A percentile compares a stretch with the other conserved stretches of the same genome.
phyloP scores from a whole-genome alignment of 2,888 invertebrate species.

The Podabrus alpinus region DNA sequence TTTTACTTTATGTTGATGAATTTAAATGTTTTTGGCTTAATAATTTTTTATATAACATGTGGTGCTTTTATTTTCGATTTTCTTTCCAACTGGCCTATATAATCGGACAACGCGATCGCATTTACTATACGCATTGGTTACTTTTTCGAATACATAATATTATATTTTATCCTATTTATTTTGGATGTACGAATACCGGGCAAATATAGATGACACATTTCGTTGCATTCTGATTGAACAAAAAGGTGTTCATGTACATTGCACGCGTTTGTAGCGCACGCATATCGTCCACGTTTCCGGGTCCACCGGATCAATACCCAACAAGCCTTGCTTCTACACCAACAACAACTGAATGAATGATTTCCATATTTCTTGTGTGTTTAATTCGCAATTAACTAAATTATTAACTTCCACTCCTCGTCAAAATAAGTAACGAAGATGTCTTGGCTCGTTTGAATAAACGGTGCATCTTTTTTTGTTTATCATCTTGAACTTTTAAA shows the following conservation, averaged over 20 bases:
- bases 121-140: not conserved
- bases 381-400: not conserved
- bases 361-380: not conserved
- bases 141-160: not conserved
- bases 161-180: not conserved
- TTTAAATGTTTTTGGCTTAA: not conserved
- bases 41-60: not conserved
- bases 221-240: constrained; percentile 1
- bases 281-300: constrained; percentile 25
- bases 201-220: not conserved
- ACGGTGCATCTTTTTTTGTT: not conserved
- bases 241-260: constrained; percentile 15
- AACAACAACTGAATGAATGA: not conserved
- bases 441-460: not conserved
- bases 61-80: not conserved
- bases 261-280: constrained; percentile 17
- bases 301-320: constrained; percentile 17
- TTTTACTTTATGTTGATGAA: not conserved
- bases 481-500: not conserved
- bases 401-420: not conserved
- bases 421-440: not conserved
- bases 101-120: not conserved
- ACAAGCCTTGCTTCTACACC: not conserved
- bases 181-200: no score
- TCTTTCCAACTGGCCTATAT: not conserved